These are phyloP conservation scores for Motacilla alba DNA, from an alignment of 2,113 vertebrate genomes.

Conservation along the genomic window DNA sequence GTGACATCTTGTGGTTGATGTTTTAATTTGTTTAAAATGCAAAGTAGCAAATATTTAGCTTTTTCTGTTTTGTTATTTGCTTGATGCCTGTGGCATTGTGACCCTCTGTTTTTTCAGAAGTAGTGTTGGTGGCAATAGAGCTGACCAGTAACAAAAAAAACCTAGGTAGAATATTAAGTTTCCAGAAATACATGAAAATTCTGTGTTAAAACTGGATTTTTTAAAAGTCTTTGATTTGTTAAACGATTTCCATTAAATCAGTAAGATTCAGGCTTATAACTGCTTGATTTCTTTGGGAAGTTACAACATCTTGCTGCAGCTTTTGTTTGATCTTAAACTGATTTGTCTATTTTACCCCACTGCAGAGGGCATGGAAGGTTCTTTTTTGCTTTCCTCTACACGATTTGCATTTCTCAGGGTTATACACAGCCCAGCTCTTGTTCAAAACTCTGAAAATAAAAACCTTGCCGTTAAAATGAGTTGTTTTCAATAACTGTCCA, in stretches of 20 bases:
- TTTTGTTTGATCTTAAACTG: neutral
- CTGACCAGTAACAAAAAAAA: neutral
- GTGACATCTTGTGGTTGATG: slow-evolving; percentile 63
- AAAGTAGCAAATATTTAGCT: neutral
- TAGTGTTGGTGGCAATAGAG: neutral
- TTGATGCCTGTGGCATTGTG: neutral
- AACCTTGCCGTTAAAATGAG: neutral
- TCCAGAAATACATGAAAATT: neutral
- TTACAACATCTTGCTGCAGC: neutral
- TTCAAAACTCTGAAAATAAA: neutral
- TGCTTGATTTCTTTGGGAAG: neutral
- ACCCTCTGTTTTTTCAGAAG: neutral
- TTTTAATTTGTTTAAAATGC: neutral
- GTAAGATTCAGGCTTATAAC: neutral
- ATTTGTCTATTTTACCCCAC: neutral
- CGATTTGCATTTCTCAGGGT: neutral
- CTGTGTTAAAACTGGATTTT: neutral
- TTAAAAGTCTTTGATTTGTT: neutral
- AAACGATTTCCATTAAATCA: neutral
- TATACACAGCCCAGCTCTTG: neutral
- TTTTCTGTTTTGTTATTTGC: neutral
- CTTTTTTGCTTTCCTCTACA: neutral
- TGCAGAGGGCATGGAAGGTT: neutral
- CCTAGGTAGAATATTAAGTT: neutral
- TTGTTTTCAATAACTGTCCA: neutral